phyloP scores from a whole-genome alignment of 2,797 vertebrate species.

The Lepilemur ruficaudatus region DNA sequence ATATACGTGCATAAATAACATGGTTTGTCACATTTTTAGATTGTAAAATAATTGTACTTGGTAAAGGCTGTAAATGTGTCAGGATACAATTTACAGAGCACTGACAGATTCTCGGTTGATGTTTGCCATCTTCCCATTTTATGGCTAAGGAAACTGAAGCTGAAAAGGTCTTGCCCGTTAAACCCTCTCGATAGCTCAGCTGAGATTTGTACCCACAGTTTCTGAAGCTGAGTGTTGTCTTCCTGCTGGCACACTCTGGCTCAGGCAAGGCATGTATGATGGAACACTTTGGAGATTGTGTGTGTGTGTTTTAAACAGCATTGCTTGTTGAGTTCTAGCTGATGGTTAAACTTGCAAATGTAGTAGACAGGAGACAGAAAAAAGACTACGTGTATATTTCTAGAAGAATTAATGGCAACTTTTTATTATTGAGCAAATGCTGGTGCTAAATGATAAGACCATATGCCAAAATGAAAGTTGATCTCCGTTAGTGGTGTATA shows the following conservation, averaged over 20 bases:
- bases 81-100: background rate
- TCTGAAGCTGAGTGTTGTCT: background rate
- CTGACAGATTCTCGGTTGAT: background rate
- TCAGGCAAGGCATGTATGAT: background rate
- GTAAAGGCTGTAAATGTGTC: background rate
- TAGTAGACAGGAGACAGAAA: background rate
- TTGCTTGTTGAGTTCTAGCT: conserved; percentile 18
- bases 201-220: background rate
- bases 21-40: background rate
- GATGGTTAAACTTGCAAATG: conserved; percentile 35
- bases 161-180: background rate
- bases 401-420: conserved; percentile 25
- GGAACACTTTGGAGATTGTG: background rate
- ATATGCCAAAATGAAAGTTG: background rate
- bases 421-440: conserved; percentile 37
- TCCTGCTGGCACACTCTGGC: background rate
- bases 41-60: background rate
- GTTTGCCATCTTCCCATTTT: background rate
- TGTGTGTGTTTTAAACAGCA: background rate
- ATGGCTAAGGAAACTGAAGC: background rate
- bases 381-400: conserved; percentile 1
- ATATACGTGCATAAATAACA: background rate
- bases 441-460: conserved; percentile 25
- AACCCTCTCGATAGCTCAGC: background rate
- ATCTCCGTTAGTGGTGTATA: background rate